Evolutionary conservation across 2,888 invertebrate genomes (phyloP).

Genomic region (Ormia ochracea): DNA sequence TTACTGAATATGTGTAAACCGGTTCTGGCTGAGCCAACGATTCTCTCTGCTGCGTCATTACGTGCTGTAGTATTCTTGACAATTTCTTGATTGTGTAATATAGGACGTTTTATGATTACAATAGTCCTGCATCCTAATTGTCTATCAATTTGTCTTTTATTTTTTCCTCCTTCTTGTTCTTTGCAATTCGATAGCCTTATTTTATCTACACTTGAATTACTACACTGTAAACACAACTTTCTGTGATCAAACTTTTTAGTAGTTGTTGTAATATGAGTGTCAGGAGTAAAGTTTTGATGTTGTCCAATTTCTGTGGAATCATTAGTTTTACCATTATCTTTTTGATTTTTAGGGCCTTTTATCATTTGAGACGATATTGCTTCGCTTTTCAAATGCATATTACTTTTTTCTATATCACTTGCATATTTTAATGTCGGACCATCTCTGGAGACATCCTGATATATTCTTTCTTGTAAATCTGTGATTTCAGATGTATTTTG

Average conservation of each 20-base stretch:
- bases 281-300: background rate
- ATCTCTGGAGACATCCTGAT: conserved; percentile 64
- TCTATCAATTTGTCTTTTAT: no score
- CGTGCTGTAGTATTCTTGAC: background rate
- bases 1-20: conserved; percentile 15
- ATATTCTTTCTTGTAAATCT: conserved; percentile 17
- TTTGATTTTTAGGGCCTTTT: background rate
- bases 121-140: no score
- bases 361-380: background rate
- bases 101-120: conserved; percentile 9
- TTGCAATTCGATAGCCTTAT: no score
- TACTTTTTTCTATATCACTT: background rate
- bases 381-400: background rate
- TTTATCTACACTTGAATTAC: no score
- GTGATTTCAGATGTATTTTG: background rate
- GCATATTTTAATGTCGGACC: conserved; percentile 47
- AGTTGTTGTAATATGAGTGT: background rate
- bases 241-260: background rate
- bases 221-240: no score
- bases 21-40: background rate
- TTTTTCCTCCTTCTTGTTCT: no score
- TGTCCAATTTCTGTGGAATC: background rate
- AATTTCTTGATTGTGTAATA: background rate
- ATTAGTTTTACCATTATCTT: background rate
- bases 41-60: background rate